Base-by-base conservation (phyloP, 1,140 invertebrate species). In the Achatina immaculata region DNA sequence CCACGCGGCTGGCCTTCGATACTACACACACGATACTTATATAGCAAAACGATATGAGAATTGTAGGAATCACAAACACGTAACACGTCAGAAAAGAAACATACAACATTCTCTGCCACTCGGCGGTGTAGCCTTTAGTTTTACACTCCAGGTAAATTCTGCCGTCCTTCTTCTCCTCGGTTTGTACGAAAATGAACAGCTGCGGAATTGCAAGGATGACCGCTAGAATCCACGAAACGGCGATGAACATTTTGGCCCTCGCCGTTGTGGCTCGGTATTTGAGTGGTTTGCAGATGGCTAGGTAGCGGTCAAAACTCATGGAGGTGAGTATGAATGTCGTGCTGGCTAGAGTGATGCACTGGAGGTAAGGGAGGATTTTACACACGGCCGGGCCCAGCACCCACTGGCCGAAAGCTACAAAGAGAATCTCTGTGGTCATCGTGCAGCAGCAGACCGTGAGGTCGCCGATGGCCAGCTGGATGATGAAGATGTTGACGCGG, bases 401-500 rank as follows among this genome's bases (percentile, higher is more conserved):
- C 86, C 86, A 88, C 82, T 92, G 90, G 14, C 90, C 91, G 83
- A 90, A 92, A 7, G 91, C 89, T 72, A 92, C 86, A 76, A 90
- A 91, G 7, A 92, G 78, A 31, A 92, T 88, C 79, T 92, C 92
- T 0, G 91, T 91, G 11, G 90, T 90, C 91, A 92, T 92, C 16
- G 91, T 92, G 36, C 91, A 89, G 45, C 86, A 86, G 81, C 91
- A 91, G 7, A 92, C 91, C 19, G 90, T 88, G 24, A 92, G 84
- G 79, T 92, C 92, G 3, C 91, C 92, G 38, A 92, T 84, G 14
- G 92, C 92, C 76, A 92, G 83, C 83, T 92, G 91, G 9, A 92
- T 87, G 71, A 92, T 92, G 84, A 92, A 92, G 36, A 92, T 89
- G 83, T 92, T 92, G 7, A 92, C 91, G 36, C 92, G 82, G 72